Evolutionary conservation across 2,888 invertebrate species (phyloP), one percentile per base, ranked within the genome.

Genomic region (Pantelozetes paolii): DNA sequence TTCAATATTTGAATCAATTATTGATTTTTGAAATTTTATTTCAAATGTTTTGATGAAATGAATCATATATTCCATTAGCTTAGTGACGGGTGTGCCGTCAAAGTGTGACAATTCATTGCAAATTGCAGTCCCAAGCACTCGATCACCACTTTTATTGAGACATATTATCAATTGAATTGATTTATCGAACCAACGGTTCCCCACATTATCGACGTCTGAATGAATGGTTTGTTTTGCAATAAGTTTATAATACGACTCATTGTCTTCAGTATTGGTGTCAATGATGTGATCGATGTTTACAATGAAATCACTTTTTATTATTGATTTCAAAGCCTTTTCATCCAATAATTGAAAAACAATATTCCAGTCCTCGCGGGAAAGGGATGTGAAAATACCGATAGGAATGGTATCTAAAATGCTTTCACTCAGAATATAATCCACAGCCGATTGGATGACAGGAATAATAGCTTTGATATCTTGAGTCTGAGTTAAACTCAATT

Each of bases 151-250:
- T 23, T 54, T 45, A 26, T 62, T 64, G 74, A 42, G 48, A n/a
- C 74, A 54, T 30, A 71, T 13, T 32, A 76, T 74, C 45, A 76
- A 26, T 73, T 95, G 94, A 77, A 97, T 85, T 1, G 94, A 94
- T 85, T 97, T 97, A 82, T 97, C 96, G 83, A 90, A 94, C 96
- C 96, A 97, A 45, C 96, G 86, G 83, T 97, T 97, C 50, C 86
- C 89, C 23, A 89, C 87, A 83, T 95, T 94, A 71, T 83, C 81
- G 8, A 80, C 79, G 59, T 89, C 86, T 26, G 92, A 93, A 84
- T 36, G 87, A 88, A 45, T 88, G 87, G 42, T 87, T 80, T 40
- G 86, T 87, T 77, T 86, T 84, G 36, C 82, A 84, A 57, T 76
- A 26, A 67, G 20, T 23, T 57, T 54, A 71, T 71, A 40, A 71